Evolutionary conservation across 2,888 invertebrate genomes (phyloP), one percentile per base, ranked within the genome.

Genomic region (Emmelina monodactyla): DNA sequence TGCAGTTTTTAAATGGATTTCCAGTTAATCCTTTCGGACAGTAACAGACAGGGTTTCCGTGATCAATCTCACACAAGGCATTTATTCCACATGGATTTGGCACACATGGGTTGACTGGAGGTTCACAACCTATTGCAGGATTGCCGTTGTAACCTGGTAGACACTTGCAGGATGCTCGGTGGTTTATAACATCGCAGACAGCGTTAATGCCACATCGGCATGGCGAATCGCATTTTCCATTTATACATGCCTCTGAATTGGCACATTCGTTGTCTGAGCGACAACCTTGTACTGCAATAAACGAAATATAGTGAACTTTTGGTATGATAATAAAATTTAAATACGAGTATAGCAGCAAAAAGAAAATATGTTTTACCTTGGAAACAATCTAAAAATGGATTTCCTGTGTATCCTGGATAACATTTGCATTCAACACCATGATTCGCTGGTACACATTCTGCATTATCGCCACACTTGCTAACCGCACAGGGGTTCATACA

Each of bases 1-100:
- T 91, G 85, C 93, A 94, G 70, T 87, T 89, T 58, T 88, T 86
- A 62, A 93, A 93, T 29, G 94, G 94, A 83, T 94, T 93, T 64
- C 94, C 94, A 2, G 93, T 94, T 43, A 92, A 78, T 41, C 92
- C 93, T 64, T 90, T 92, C 0, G 93, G 93, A 57, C 94, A 94
- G 73, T 84, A 91, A 56, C 94, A 95, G 46, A 94, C 89, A 2
- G 94, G 93, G 62, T 88, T 89, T 33, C 92, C 93, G 50, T 88
- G 86, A 50, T 92, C 91, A 33, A 87, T 83, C 72, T 92, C 92
- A 58, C 94, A 95, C 43, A 89, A 69, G 1, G 94, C 93, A 53
- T 90, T 89, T 2, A 82, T 68, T n/a, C 94, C 94, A 52, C 93
- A 94, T n/a, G 93, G 93, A 66, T 89, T 92, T 14, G 91, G 91